phyloP scores from a whole-genome alignment of 2,797 vertebrate genomes.

The Pygocentrus nattereri region DNA sequence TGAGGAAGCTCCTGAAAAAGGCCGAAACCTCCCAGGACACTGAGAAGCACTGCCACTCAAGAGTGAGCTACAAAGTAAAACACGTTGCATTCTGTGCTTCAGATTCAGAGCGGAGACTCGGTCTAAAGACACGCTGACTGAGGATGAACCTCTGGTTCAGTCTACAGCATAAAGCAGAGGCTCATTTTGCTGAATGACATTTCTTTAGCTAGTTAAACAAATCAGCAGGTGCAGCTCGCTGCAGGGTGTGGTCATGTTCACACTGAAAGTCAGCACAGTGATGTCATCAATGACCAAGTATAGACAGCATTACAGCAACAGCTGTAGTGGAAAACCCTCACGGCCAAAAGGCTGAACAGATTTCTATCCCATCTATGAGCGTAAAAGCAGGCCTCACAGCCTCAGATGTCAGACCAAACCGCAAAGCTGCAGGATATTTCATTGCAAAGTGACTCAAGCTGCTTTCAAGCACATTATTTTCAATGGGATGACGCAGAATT shows the following conservation, averaged over 20 bases:
- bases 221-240: slow-evolving; percentile 16
- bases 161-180: too few species aligned
- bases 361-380: background rate
- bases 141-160: background rate
- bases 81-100: background rate
- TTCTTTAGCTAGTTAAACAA: slow-evolving; percentile 9
- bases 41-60: background rate
- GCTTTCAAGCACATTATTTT: too few species aligned
- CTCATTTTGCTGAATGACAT: background rate
- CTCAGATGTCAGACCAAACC: background rate
- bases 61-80: background rate
- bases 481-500: too few species aligned
- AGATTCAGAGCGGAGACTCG: background rate
- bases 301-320: too few species aligned
- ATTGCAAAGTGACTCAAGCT: background rate
- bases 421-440: background rate
- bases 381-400: background rate
- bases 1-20: background rate
- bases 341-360: background rate
- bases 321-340: too few species aligned
- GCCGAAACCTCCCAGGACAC: background rate
- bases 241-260: background rate
- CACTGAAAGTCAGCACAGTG: background rate
- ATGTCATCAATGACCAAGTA: background rate
- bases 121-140: too few species aligned